phyloP scores from a whole-genome alignment of 2,888 invertebrate species.

The Cantharis rufa region DNA sequence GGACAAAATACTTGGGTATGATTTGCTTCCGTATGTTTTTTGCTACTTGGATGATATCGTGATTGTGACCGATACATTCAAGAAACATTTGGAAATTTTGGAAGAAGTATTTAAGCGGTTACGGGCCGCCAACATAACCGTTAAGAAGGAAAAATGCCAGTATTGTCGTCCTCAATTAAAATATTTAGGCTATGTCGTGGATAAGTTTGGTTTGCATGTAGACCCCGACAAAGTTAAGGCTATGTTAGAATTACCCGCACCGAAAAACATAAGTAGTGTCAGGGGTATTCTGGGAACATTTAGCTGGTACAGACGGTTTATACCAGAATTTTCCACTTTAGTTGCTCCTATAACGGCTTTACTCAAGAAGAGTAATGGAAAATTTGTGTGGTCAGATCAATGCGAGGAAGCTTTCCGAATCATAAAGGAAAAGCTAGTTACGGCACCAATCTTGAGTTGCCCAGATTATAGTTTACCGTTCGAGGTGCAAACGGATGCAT shows the following conservation, averaged over 20 bases:
- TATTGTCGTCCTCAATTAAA: constrained; percentile 1
- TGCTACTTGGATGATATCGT: constrained; percentile 1
- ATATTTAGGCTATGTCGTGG: constrained; percentile 15
- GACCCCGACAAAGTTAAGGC: constrained; percentile 16
- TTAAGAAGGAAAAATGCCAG: too few species aligned
- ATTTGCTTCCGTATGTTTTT: not conserved
- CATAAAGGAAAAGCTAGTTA: not conserved
- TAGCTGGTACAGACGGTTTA: not conserved
- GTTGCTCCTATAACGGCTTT: not conserved
- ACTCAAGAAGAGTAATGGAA: not conserved
- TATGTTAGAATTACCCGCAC: not conserved
- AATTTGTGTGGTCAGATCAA: not conserved
- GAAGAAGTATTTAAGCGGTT: not conserved
- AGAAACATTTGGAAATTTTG: not conserved
- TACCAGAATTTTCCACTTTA: not conserved
- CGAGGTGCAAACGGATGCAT: not conserved
- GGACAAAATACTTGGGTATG: not conserved
- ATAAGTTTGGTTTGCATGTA: not conserved
- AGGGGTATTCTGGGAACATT: not conserved
- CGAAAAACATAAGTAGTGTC: not conserved
- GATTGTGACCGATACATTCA: not conserved
- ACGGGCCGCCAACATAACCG: too few species aligned
- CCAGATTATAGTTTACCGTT: not conserved
- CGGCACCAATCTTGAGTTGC: constrained; percentile 7
- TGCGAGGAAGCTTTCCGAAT: not conserved